These are phyloP conservation scores for Lucifuga dentata DNA, from an alignment of 2,113 vertebrate species.

Conservation along the genomic window DNA sequence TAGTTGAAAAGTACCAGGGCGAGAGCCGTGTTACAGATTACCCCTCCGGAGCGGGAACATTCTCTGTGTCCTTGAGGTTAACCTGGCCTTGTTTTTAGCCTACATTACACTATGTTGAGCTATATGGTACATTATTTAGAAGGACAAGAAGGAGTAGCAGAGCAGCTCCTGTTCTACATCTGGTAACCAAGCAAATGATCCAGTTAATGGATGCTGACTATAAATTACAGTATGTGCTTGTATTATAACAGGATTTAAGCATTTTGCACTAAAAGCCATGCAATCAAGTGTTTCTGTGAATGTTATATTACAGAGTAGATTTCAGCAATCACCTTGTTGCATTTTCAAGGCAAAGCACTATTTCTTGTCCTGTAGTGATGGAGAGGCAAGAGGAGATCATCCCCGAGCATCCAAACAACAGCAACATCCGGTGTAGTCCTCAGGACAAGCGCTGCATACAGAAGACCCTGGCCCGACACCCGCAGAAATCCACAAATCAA, in stretches of 20 bases:
- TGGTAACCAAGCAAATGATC: constrained; percentile 4
- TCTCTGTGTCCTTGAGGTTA: constrained; percentile 56
- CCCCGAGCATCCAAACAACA: constrained; percentile 90
- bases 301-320: no score
- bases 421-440: constrained; percentile 90
- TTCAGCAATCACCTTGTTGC: background rate
- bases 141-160: constrained; percentile 19
- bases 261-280: background rate
- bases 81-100: constrained; percentile 65
- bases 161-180: constrained; percentile 13
- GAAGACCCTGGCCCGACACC: constrained; percentile 86
- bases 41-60: constrained; percentile 36
- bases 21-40: constrained; percentile 21
- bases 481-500: constrained; percentile 86
- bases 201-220: background rate
- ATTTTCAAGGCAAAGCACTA: constrained; percentile 1
- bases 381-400: constrained; percentile 87
- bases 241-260: fast-evolving
- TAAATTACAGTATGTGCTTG: background rate
- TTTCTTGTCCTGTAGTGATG: constrained; percentile 66
- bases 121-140: constrained; percentile 13
- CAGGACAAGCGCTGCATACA: constrained; percentile 92
- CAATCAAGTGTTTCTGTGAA: constrained; percentile 1
- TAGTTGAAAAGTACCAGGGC: constrained; percentile 15
- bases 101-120: constrained; percentile 49